phyloP scores from a whole-genome alignment of 2,888 invertebrate genomes.

The Tridacna gigas region DNA sequence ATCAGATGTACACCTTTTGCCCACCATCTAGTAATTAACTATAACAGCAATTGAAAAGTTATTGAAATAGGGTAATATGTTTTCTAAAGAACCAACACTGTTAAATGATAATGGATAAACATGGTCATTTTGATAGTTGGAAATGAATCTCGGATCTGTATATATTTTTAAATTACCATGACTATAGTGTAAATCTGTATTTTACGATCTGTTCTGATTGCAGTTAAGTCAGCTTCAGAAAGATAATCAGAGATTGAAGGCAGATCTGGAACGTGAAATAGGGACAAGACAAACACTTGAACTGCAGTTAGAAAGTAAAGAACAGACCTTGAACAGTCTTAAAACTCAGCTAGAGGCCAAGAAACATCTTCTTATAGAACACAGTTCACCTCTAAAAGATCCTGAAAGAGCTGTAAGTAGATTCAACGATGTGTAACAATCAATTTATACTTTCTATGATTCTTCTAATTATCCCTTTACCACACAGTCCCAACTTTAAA shows the following conservation, averaged over 20 bases:
- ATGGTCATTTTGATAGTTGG: no score
- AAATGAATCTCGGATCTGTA: no score
- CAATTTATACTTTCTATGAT: neutral
- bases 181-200: no score
- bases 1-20: no score
- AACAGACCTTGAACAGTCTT: constrained; percentile 80
- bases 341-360: constrained; percentile 75
- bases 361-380: constrained; percentile 71
- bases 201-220: constrained; percentile 21
- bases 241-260: constrained; percentile 80
- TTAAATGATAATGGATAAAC: no score
- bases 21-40: no score
- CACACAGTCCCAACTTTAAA: no score
- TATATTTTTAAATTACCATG: no score
- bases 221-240: constrained; percentile 82
- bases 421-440: neutral
- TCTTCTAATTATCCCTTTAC: neutral
- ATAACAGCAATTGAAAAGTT: no score
- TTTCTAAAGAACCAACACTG: no score
- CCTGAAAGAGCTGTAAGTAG: constrained; percentile 74
- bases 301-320: constrained; percentile 82
- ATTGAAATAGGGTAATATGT: no score
- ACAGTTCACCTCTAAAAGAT: constrained; percentile 70
- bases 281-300: constrained; percentile 80
- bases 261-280: constrained; percentile 81